phyloP scores from a whole-genome alignment of 2,797 vertebrate species.

The Merluccius polli region DNA sequence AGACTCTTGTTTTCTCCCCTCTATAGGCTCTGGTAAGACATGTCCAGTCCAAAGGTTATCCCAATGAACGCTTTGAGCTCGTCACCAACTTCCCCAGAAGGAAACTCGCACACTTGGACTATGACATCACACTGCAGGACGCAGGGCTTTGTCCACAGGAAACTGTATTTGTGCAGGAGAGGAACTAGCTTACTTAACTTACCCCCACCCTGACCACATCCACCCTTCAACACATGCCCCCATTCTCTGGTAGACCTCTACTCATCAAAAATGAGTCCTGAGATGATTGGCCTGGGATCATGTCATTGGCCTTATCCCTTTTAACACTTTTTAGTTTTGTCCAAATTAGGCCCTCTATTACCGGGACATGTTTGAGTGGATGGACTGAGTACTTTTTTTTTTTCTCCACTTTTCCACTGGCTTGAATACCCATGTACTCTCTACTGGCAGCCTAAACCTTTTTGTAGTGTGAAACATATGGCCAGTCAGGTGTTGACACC shows the following conservation, averaged over 20 bases:
- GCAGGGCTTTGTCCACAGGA: conserved; percentile 99
- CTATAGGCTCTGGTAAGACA: conserved; percentile 91
- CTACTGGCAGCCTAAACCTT: conserved; percentile 46
- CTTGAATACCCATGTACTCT: conserved; percentile 44
- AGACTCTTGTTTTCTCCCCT: conserved; percentile 20
- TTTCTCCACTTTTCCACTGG: conserved; percentile 22
- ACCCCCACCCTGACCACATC: conserved; percentile 65
- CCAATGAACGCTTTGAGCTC: conserved; percentile 97
- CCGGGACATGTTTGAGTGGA: conserved; percentile 48
- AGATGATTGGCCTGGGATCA: conserved; percentile 35
- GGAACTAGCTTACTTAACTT: conserved; percentile 79
- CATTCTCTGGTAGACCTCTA: conserved; percentile 58
- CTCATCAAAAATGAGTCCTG: conserved; percentile 41
- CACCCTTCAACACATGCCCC: conserved; percentile 46
- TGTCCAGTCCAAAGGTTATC: conserved; percentile 95
- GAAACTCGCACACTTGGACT: conserved; percentile 98
- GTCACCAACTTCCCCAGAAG: conserved; percentile 98
- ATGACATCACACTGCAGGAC: conserved; percentile 98
- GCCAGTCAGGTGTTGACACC: conserved; percentile 57
- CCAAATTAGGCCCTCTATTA: conserved; percentile 46
- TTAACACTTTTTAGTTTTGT: conserved; percentile 37
- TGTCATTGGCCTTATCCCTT: conserved; percentile 43
- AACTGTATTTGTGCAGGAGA: conserved; percentile 99
- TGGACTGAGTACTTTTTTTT: conserved; percentile 35
- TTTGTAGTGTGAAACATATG: conserved; percentile 48